Evolutionary conservation across 2,113 vertebrate species (phyloP).

Genomic region (Tyto alba): DNA sequence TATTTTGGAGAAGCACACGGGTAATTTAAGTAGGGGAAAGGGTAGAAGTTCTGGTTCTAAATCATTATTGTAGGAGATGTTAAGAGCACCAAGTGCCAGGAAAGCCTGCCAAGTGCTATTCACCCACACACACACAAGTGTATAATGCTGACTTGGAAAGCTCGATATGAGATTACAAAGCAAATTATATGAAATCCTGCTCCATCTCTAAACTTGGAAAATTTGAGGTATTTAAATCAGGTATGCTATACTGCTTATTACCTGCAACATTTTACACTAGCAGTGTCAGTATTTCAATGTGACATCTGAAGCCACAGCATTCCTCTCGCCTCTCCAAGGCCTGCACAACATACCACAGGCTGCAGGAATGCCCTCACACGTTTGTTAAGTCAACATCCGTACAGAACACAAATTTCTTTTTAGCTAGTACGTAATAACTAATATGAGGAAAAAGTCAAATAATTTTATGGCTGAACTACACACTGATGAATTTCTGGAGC

Average conservation of each 20-base stretch:
- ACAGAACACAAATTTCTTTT: not conserved
- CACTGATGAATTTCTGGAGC: not conserved
- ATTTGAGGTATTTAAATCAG: not conserved
- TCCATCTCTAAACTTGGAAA: not conserved
- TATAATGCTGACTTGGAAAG: constrained; percentile 3
- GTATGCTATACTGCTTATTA: not conserved
- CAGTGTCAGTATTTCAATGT: not conserved
- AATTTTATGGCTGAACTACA: not conserved
- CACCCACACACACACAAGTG: not conserved
- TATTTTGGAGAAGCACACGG: not conserved
- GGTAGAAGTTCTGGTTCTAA: not conserved
- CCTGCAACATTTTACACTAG: not conserved
- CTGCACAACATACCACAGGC: not conserved
- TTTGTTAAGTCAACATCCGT: not conserved
- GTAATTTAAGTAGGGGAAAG: not conserved
- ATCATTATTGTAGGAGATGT: not conserved
- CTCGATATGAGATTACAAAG: not conserved
- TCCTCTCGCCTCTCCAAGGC: not conserved
- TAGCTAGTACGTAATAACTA: not conserved
- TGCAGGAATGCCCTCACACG: not conserved
- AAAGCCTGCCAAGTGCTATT: constrained; percentile 12
- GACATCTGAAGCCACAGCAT: not conserved
- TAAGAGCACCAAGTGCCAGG: not conserved
- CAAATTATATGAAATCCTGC: not conserved
- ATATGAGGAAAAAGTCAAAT: not conserved